Percentiles rank a stretch among this genome's conserved stretches.
Evolutionary conservation across 2,888 invertebrate genomes (phyloP).

Genomic region (Pomacea canaliculata): DNA sequence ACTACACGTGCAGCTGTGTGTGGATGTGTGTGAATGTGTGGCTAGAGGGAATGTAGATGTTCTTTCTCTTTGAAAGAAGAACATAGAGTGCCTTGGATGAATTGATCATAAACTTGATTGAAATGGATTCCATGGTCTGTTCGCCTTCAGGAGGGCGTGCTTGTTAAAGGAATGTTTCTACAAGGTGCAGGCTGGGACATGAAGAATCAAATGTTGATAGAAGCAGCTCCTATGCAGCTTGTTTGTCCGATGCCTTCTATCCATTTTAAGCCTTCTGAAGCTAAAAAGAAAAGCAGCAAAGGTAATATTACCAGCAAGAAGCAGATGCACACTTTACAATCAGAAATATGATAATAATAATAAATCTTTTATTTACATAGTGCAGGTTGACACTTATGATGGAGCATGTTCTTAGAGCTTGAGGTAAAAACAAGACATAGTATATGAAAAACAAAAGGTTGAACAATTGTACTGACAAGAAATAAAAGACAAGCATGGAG

Average conservation of each 20-base stretch:
- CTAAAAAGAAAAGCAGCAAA: constrained; percentile 64
- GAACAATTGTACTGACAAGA: too few relatives aligned
- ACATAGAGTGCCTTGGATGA: neutral
- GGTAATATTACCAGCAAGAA: constrained; percentile 34
- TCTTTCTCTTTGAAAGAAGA: too few relatives aligned
- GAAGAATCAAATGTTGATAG: constrained; percentile 80
- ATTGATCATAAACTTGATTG: neutral
- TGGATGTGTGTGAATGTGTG: neutral
- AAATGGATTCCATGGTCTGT: neutral
- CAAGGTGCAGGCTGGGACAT: constrained; percentile 74
- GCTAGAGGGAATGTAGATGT: too few relatives aligned
- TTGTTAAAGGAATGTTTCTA: constrained; percentile 68
- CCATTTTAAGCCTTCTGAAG: constrained; percentile 80
- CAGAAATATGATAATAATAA: too few relatives aligned
- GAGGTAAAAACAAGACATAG: too few relatives aligned
- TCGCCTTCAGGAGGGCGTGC: constrained; percentile 69
- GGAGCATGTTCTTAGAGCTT: too few relatives aligned
- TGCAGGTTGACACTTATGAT: too few relatives aligned
- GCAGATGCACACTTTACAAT: too few relatives aligned
- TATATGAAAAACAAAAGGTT: too few relatives aligned
- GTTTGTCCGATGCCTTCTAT: constrained; percentile 86
- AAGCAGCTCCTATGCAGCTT: constrained; percentile 88
- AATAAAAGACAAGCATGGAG: too few relatives aligned
- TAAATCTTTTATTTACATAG: too few relatives aligned
- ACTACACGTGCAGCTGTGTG: neutral